A percentile compares a stretch with the other conserved stretches of the same genome.
phyloP scores from a whole-genome alignment of 2,113 vertebrate species.

The Xiphias gladius region DNA sequence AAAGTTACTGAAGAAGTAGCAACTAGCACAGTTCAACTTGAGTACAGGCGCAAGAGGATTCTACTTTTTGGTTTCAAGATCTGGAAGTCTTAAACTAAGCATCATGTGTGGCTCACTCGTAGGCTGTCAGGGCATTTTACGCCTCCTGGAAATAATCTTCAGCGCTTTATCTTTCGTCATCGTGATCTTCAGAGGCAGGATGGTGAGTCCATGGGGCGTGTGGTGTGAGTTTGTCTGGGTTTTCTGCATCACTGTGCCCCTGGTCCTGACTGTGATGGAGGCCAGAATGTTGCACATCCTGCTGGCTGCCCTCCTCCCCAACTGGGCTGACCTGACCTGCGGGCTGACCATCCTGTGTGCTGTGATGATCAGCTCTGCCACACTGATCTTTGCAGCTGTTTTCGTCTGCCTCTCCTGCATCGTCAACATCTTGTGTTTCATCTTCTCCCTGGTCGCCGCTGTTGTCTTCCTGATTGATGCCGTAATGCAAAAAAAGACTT shows the following conservation, averaged over 20 bases:
- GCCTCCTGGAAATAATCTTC: slow-evolving; percentile 77
- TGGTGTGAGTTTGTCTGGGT: slow-evolving; percentile 88
- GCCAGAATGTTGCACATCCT: slow-evolving; percentile 45
- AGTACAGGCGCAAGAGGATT: not conserved
- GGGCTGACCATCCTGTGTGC: slow-evolving; percentile 82
- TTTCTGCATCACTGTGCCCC: slow-evolving; percentile 77
- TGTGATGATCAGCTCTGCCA: slow-evolving; percentile 80
- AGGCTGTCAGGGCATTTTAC: slow-evolving; percentile 51
- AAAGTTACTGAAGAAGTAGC: not conserved
- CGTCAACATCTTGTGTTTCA: slow-evolving; percentile 68
- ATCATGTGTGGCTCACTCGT: slow-evolving; percentile 53
- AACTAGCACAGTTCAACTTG: too few relatives aligned
- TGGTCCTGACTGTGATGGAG: slow-evolving; percentile 70
- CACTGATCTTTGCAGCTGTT: slow-evolving; percentile 71
- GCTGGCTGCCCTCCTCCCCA: slow-evolving; percentile 79
- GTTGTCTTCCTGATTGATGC: slow-evolving; percentile 76
- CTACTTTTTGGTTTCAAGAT: not conserved
- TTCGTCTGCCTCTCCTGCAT: slow-evolving; percentile 58
- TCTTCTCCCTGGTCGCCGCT: slow-evolving; percentile 79
- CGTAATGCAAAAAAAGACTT: slow-evolving; percentile 66
- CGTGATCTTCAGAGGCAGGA: slow-evolving; percentile 48
- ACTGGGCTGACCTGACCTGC: slow-evolving; percentile 85
- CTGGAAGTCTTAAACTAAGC: not conserved
- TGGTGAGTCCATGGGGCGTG: slow-evolving; percentile 10
- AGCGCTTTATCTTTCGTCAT: slow-evolving; percentile 77